phyloP scores from a whole-genome alignment of 2,797 vertebrate genomes.

The Paratrypauchen microcephalus region DNA sequence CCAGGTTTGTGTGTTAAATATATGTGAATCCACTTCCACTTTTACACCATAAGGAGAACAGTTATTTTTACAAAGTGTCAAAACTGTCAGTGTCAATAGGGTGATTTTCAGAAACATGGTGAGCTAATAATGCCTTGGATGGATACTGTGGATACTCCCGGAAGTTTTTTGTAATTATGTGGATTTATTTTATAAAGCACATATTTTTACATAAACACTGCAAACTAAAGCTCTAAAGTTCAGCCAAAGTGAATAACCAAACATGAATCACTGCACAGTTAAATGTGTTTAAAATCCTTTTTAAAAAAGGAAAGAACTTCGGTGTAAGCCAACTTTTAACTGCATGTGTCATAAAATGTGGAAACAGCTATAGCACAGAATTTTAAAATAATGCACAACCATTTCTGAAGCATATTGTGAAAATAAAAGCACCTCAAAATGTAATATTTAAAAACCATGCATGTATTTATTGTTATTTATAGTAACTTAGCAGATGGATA shows the following conservation, averaged over 20 bases:
- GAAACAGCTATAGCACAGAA: not conserved
- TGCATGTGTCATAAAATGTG: not conserved
- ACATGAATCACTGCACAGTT: not conserved
- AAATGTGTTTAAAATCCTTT: no score
- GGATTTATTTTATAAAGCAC: not conserved
- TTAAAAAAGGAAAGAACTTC: no score
- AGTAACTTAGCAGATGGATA: not conserved
- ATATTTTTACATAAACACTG: not conserved
- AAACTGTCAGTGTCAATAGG: not conserved
- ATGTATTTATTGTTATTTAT: not conserved
- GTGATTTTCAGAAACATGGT: not conserved
- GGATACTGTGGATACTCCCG: not conserved
- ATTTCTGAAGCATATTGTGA: not conserved
- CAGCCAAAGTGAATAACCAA: not conserved
- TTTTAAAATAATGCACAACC: not conserved
- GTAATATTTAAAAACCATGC: slow-evolving; percentile 4
- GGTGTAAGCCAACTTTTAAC: not conserved
- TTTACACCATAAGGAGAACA: not conserved
- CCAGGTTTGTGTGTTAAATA: no score
- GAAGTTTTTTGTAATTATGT: not conserved
- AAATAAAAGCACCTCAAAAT: slow-evolving; percentile 6
- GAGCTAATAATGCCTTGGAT: not conserved
- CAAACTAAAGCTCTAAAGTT: not conserved
- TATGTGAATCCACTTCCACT: not conserved
- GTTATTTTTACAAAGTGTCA: slow-evolving; percentile 1